Conservation (phyloP, 2,113 vertebrate species). For the Mystacornis crossleyi region DNA sequence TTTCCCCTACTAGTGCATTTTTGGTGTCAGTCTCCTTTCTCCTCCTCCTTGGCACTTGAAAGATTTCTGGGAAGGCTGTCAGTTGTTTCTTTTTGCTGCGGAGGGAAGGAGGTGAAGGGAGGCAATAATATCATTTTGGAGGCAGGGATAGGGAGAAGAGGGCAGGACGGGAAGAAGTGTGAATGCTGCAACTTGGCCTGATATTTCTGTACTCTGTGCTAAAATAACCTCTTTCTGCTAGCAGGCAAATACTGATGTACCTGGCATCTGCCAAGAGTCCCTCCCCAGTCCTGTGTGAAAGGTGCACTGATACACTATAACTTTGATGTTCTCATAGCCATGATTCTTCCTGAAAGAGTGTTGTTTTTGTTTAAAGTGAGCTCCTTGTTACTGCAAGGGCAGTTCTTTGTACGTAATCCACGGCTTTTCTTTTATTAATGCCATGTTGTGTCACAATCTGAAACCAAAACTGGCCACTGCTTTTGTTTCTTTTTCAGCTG, state of each 20-base stretch:
- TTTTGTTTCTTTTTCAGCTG: background rate
- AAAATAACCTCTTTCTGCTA: background rate
- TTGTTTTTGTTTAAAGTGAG: background rate
- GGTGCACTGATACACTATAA: background rate
- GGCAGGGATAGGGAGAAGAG: background rate
- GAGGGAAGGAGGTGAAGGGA: background rate
- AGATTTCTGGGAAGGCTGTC: background rate
- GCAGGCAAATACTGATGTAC: background rate
- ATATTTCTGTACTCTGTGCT: background rate
- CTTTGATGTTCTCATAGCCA: background rate
- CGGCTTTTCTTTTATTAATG: background rate
- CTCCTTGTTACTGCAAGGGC: background rate
- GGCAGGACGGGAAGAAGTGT: background rate
- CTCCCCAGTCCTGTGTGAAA: background rate
- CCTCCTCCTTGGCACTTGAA: background rate
- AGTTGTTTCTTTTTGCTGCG: background rate
- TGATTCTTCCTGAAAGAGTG: background rate
- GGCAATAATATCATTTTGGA: background rate
- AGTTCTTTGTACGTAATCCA: background rate
- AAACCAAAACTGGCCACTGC: background rate
- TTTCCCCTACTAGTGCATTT: slow-evolving; percentile 28
- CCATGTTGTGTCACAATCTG: background rate
- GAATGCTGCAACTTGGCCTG: background rate
- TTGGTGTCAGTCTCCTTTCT: slow-evolving; percentile 34
- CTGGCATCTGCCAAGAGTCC: background rate